Evolutionary conservation across 2,888 invertebrate genomes (phyloP), one percentile per base, ranked within the genome.

Genomic region (Habrosyne pyritoides): DNA sequence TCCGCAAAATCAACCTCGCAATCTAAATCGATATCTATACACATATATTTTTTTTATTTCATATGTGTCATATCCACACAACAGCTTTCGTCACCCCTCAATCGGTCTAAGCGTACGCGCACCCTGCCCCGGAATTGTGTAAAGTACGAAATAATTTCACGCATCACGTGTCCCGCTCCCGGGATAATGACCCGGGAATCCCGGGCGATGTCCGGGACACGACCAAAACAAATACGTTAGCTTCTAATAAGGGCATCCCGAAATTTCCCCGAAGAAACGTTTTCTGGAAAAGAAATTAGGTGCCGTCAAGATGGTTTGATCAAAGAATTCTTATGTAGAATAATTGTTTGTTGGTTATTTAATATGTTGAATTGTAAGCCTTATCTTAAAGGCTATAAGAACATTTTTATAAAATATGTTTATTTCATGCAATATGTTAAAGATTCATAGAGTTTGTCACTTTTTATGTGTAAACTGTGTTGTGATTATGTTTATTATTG

Each of bases 111-210:
- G 87, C 88, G 80, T 81, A 90, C 87, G 86, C 87, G 84, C 83
- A 79, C 77, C 71, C 73, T 75, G 77, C 69, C 81, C 80, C 83
- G 71, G 79, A 81, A 83, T 86, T 88, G 89, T 88, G 90, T 89
- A 91, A 91, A 92, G 91, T 91, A 91, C 91, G 81, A 92, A 91
- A 92, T 92, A 91, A 92, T 92, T 92, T 92, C 91, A 92, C 92
- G 92, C 90, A 89, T 91, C 91, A 90, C 89, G 85, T 91, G 91
- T 78, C 81, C 72, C 80, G 84, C 77, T 82, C 75, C 78, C 83
- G 86, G 76, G 22, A 87, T 91, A 92, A 91, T 91, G 90, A 91
- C 90, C 89, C 86, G 81, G 77, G 81, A 79, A 80, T 77, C 77
- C 80, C 79, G 68, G 69, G 72, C 71, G 64, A 68, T 67, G 68